A percentile compares a stretch with the other conserved stretches of the same genome.
These are phyloP conservation scores for Cryptotermes secundus DNA, from an alignment of 1,140 invertebrate species.

Conservation along the genomic window DNA sequence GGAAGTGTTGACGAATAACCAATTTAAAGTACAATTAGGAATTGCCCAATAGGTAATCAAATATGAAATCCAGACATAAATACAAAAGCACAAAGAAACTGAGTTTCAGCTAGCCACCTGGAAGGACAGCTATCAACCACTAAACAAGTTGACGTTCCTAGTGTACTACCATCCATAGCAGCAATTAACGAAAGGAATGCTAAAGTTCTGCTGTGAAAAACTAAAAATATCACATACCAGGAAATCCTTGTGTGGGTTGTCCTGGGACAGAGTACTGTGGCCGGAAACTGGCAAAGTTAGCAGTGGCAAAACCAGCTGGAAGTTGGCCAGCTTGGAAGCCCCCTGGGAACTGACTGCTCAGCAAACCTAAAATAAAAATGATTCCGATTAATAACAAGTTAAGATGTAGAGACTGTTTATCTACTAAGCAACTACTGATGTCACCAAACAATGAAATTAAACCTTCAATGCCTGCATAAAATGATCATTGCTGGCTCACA, in stretches of 20 bases:
- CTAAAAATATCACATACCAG: conserved; percentile 21
- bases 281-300: conserved; percentile 84
- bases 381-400: neutral
- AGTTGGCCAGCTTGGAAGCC: conserved; percentile 73
- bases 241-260: conserved; percentile 55
- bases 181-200: too few relatives aligned
- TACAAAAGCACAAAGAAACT: neutral
- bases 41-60: conserved; percentile 19
- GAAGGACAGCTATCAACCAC: too few relatives aligned
- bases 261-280: conserved; percentile 89
- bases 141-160: too few relatives aligned
- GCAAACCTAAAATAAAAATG: conserved; percentile 8
- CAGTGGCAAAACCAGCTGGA: conserved; percentile 65
- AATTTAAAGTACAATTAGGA: neutral
- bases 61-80: neutral
- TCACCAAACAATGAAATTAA: too few relatives aligned
- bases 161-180: too few relatives aligned
- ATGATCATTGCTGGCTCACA: too few relatives aligned
- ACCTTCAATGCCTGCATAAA: too few relatives aligned
- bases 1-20: neutral
- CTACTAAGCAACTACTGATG: too few relatives aligned
- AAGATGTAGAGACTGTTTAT: neutral
- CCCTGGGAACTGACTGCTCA: conserved; percentile 60
- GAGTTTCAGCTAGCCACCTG: neutral
- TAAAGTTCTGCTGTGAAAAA: too few relatives aligned